Evolutionary conservation across 30 jellyfish, hydroid and myxozoan genomes (phyloP).

Genomic region (Aurelia aurita complex sp. Pacific): DNA sequence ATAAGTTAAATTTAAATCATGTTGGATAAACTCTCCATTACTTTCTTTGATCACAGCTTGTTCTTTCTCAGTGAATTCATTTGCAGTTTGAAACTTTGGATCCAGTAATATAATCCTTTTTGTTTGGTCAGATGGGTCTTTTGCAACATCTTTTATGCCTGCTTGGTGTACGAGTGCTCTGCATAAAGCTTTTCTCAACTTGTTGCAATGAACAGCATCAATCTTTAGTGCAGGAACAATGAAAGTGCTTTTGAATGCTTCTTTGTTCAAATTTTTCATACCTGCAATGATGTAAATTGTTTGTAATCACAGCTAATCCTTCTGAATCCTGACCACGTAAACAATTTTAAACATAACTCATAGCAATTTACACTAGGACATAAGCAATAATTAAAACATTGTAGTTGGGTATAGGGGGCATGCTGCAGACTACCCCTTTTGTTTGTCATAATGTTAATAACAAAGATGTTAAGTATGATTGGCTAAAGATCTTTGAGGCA

Average conservation of each 20-base stretch:
- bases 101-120: slow-evolving; percentile 44
- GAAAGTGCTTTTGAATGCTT: slow-evolving; percentile 26
- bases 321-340: too few relatives aligned
- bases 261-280: slow-evolving; percentile 34
- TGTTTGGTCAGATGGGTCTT: slow-evolving; percentile 26
- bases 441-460: too few relatives aligned
- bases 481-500: too few relatives aligned
- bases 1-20: slow-evolving; percentile 55
- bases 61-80: slow-evolving; percentile 47
- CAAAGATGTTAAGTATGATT: too few relatives aligned
- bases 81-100: slow-evolving; percentile 14
- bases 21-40: slow-evolving; percentile 30
- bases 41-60: slow-evolving; percentile 24
- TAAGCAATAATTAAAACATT: too few relatives aligned
- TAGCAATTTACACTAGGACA: too few relatives aligned
- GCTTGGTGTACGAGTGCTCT: slow-evolving; percentile 39
- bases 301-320: too few relatives aligned
- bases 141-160: slow-evolving; percentile 29
- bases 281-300: slow-evolving; percentile 28
- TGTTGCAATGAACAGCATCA: slow-evolving; percentile 40
- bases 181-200: slow-evolving; percentile 32
- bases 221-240: slow-evolving; percentile 50
- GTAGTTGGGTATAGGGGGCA: too few relatives aligned
- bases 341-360: too few relatives aligned
- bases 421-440: too few relatives aligned